Base-by-base conservation (phyloP, 2,797 vertebrate genomes). In the Mionectes olivaceus region DNA sequence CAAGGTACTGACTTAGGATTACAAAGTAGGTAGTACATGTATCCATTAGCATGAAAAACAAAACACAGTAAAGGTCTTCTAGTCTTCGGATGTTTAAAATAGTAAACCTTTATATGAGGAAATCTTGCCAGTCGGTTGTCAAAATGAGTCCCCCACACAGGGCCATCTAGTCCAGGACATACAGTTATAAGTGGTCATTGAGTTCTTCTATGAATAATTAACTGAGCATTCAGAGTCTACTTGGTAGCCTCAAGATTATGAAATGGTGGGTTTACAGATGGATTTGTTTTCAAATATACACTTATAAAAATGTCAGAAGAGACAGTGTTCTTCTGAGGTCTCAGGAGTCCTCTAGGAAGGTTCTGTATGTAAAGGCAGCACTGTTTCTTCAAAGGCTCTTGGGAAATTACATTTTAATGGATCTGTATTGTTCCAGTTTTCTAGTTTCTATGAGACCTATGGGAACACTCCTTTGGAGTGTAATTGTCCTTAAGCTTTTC, bases 401-500 rank as follows among this genome's bases (percentile, higher is more conserved):
- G 49, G 53, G 35, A 93, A 90, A 90, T 79, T 60, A 39, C 25
- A 21, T 78, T 87, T 90, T 56, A 83, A 87, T 77, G 33, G 52
- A 32, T 68, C 57, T 57, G 6, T 76, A 59, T 87, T 90, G 19
- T 47, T 93, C 73, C 74, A 68, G 16, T 80, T 92, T 43, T 96
- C 24, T 77, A 67, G 46, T 44, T 92, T 67, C 35, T 82, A 59
- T 37, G 52, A 83, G 55, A 41, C 37, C 28, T 68, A 30, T 30
- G 77, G 82, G 73, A 96, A 49, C 24, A 61, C 11, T 81, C 12
- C 57, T 90, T 90, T 60, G 49, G 73, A 60, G 24, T 76, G 13
- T 57, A 96, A 90, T 89, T 93, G 64, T 73, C 63, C 47, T 89
- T 89, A 89, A 86, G 82, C 30, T 93, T 91, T 96, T 86, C 94